Percentiles rank a stretch among this genome's conserved stretches.
Evolutionary conservation across 2,888 invertebrate species (phyloP).

Genomic region (Xanthostigma xanthostigma): DNA sequence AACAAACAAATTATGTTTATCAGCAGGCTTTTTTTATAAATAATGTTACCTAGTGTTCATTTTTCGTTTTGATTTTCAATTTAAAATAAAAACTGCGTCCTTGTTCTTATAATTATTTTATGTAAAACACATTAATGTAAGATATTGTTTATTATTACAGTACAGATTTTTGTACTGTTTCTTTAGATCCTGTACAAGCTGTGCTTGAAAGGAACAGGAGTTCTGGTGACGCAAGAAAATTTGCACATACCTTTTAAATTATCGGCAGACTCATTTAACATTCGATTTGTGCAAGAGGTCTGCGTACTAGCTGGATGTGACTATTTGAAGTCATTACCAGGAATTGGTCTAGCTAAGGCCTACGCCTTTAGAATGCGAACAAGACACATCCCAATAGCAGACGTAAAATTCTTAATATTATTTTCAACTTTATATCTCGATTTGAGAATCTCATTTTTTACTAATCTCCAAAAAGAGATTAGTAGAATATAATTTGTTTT

Average conservation of each 20-base stretch:
- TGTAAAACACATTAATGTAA: too few relatives aligned
- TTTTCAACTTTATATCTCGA: not conserved
- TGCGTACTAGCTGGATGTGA: constrained; percentile 98
- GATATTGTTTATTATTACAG: not conserved
- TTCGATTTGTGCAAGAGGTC: constrained; percentile 74
- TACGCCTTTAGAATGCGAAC: constrained; percentile 69
- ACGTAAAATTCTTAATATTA: constrained; percentile 31
- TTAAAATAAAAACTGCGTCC: too few relatives aligned
- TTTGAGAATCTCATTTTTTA: too few relatives aligned
- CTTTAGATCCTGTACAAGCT: constrained; percentile 84
- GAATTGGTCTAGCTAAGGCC: constrained; percentile 86
- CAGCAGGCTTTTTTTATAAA: too few relatives aligned
- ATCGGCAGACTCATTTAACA: constrained; percentile 42
- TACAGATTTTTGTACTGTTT: constrained; percentile 6
- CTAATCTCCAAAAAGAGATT: too few relatives aligned
- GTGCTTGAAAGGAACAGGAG: constrained; percentile 66
- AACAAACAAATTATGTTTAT: too few relatives aligned
- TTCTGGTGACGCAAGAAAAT: constrained; percentile 61
- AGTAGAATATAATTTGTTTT: too few relatives aligned
- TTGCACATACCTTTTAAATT: constrained; percentile 59
- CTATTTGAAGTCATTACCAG: constrained; percentile 81
- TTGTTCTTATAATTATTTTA: too few relatives aligned
- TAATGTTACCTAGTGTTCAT: too few relatives aligned
- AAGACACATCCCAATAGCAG: constrained; percentile 59
- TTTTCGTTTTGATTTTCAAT: too few relatives aligned